Percentiles rank a stretch among this genome's conserved stretches.
These are phyloP conservation scores for Aelia acuminata DNA, from an alignment of 2,888 invertebrate species.

Conservation along the genomic window DNA sequence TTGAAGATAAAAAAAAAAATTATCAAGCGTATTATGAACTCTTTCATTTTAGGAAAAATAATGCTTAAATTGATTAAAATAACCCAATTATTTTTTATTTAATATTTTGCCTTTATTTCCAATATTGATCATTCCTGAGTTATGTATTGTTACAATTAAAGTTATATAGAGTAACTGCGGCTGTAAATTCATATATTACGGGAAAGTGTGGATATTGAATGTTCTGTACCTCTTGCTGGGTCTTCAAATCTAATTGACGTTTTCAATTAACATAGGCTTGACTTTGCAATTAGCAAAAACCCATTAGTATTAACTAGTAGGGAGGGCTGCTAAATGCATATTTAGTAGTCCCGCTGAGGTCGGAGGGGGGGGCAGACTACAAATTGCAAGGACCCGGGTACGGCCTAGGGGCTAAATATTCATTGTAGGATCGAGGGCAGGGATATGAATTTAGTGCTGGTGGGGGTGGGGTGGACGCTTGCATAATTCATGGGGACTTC, in stretches of 20 bases:
- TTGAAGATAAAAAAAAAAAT: too few relatives aligned
- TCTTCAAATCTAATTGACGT: background rate
- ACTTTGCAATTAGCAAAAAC: slow-evolving; percentile 21
- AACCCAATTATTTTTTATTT: too few relatives aligned
- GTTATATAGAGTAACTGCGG: too few relatives aligned
- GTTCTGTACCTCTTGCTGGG: background rate
- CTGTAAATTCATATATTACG: too few relatives aligned
- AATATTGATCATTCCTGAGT: too few relatives aligned
- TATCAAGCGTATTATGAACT: too few relatives aligned
- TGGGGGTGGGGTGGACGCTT: background rate
- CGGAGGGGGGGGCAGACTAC: background rate
- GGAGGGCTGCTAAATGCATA: slow-evolving; percentile 26
- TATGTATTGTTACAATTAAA: too few relatives aligned
- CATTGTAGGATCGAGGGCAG: slow-evolving; percentile 40
- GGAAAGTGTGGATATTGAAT: too few relatives aligned
- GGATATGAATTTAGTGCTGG: slow-evolving; percentile 22
- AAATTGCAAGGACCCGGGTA: background rate
- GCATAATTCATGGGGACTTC: slow-evolving; percentile 4
- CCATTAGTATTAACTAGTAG: slow-evolving; percentile 26
- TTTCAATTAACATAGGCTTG: slow-evolving; percentile 18
- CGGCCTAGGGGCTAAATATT: background rate
- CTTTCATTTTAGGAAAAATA: too few relatives aligned
- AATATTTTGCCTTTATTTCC: too few relatives aligned
- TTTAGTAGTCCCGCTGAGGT: background rate
- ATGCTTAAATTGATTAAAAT: too few relatives aligned